Evolutionary conservation across 2,113 vertebrate genomes (phyloP).

Genomic region (Lonchura striata): DNA sequence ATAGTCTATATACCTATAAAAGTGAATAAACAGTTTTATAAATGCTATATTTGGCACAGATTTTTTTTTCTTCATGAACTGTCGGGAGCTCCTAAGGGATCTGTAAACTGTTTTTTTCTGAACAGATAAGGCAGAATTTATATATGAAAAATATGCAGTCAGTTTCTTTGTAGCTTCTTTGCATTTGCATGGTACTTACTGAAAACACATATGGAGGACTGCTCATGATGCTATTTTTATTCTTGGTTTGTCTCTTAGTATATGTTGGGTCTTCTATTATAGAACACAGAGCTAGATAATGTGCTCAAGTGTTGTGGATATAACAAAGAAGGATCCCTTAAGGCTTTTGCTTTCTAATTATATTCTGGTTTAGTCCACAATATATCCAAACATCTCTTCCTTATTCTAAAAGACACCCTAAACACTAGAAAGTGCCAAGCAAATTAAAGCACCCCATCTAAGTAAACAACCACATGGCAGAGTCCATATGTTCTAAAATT

Average conservation of each 20-base stretch:
- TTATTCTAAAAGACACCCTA: constrained; percentile 47
- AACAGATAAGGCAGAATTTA: neutral
- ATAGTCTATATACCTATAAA: neutral
- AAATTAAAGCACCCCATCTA: constrained; percentile 43
- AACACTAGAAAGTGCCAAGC: constrained; percentile 49
- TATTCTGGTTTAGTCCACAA: neutral
- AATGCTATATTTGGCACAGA: neutral
- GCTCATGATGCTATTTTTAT: neutral
- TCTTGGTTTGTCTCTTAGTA: neutral
- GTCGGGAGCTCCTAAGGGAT: neutral
- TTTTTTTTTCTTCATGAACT: neutral
- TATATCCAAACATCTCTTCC: constrained; percentile 40
- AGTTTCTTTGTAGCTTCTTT: neutral
- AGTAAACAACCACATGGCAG: constrained; percentile 39
- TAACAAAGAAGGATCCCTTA: constrained; percentile 31
- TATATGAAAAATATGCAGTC: neutral
- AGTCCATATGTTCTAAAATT: constrained; percentile 53
- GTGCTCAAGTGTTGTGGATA: neutral
- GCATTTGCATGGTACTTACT: neutral
- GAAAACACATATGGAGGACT: constrained; percentile 1
- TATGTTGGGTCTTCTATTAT: neutral
- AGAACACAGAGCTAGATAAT: constrained; percentile 1
- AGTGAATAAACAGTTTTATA: neutral
- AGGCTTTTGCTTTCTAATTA: constrained; percentile 48
- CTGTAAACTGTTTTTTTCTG: neutral